Percentiles rank a stretch among this genome's conserved stretches.
Conservation (phyloP, 2,113 vertebrate species). For the Onychostoma macrolepis region DNA sequence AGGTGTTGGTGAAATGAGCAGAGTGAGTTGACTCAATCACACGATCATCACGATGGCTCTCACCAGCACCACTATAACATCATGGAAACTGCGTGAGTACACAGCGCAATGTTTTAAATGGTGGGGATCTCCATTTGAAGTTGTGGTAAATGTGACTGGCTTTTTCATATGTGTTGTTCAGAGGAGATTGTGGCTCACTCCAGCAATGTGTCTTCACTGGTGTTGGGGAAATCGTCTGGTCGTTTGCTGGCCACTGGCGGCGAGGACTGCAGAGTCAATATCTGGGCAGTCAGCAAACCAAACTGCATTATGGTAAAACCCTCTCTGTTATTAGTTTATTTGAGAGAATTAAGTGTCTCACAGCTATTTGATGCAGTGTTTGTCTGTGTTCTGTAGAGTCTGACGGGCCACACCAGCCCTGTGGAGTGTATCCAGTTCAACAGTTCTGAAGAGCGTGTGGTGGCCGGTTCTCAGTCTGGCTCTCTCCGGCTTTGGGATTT, state of each 20-base stretch:
- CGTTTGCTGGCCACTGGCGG: slow-evolving; percentile 93
- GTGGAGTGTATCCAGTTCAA: slow-evolving; percentile 94
- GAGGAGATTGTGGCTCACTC: slow-evolving; percentile 93
- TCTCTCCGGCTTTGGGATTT: slow-evolving; percentile 95
- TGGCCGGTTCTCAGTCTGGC: slow-evolving; percentile 92
- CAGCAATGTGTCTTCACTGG: slow-evolving; percentile 86
- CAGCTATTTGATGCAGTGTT: not conserved
- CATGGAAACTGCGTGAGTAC: slow-evolving; percentile 94
- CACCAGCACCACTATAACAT: slow-evolving; percentile 83
- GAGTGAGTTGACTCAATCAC: slow-evolving; percentile 3
- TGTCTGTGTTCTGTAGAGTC: slow-evolving; percentile 78
- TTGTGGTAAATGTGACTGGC: not conserved
- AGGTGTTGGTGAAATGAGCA: slow-evolving; percentile 28
- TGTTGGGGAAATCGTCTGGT: slow-evolving; percentile 88
- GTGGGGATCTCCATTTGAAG: not conserved
- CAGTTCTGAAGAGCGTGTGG: slow-evolving; percentile 87
- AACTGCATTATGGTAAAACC: slow-evolving; percentile 95
- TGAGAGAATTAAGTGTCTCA: not conserved
- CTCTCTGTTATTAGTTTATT: not conserved
- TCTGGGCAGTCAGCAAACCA: slow-evolving; percentile 95
- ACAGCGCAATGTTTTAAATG: not conserved
- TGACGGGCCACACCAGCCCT: slow-evolving; percentile 88
- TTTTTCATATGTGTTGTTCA: slow-evolving; percentile 59
- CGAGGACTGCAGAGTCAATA: slow-evolving; percentile 92
- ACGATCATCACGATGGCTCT: slow-evolving; percentile 79